Evolutionary conservation across 2,797 vertebrate genomes (phyloP).

Genomic region (Pangasius mekongensis): DNA sequence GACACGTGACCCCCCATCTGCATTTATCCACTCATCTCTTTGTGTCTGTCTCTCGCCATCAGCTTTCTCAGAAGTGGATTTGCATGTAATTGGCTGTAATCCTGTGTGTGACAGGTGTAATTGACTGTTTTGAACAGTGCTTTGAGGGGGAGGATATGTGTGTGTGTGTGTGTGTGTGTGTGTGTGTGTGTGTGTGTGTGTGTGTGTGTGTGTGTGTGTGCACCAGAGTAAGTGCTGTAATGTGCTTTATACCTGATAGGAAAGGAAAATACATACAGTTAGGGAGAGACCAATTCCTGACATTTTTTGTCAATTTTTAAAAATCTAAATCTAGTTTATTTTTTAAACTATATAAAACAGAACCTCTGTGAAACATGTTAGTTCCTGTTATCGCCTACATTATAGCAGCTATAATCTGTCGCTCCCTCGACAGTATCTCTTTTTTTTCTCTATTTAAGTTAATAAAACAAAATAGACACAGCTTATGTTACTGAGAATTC

Average conservation of each 20-base stretch:
- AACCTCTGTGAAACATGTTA: neutral
- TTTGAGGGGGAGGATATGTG: neutral
- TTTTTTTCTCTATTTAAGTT: neutral
- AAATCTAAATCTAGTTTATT: neutral
- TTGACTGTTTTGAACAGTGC: constrained; percentile 62
- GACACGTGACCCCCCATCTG: neutral
- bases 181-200: neutral
- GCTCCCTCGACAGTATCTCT: neutral
- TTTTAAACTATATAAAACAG: neutral
- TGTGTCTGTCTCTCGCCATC: neutral
- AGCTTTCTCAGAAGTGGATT: constrained; percentile 63
- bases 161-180: constrained; percentile 1
- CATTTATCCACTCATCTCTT: constrained; percentile 13
- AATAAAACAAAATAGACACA: neutral
- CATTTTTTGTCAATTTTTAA: neutral
- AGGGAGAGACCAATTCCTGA: neutral
- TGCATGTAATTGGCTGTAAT: constrained; percentile 72
- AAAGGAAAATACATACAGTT: neutral
- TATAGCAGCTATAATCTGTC: neutral
- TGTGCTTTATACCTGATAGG: neutral
- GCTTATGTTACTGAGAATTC: neutral
- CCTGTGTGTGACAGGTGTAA: constrained; percentile 68
- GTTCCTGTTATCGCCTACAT: neutral
- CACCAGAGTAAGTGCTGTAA: neutral
- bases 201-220: neutral